These are phyloP conservation scores for Zalophus californianus DNA, from an alignment of 2,797 vertebrate species.

Conservation along the genomic window DNA sequence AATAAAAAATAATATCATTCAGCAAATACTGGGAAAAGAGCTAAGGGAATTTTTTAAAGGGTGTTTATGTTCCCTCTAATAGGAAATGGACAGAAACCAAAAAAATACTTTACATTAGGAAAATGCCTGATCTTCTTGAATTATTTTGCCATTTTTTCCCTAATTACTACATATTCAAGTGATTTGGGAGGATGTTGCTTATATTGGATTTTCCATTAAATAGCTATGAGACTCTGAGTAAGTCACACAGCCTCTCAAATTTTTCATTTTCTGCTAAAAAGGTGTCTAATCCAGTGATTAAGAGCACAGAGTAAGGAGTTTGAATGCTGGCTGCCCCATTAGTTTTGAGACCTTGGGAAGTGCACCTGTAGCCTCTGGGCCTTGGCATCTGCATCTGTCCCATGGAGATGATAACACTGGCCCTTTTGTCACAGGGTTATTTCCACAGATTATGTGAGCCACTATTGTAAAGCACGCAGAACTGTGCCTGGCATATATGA, in stretches of 20 bases:
- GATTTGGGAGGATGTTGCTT: background rate
- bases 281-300: rapidly evolving
- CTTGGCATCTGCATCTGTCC: background rate
- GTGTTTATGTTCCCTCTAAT: background rate
- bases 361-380: rapidly evolving
- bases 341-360: background rate
- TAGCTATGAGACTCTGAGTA: background rate
- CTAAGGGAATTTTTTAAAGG: background rate
- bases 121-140: background rate
- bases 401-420: background rate
- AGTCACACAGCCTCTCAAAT: background rate
- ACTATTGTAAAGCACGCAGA: background rate
- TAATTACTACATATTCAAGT: background rate
- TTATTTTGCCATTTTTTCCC: background rate
- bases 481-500: background rate
- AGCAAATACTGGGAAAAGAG: background rate
- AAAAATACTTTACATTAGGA: background rate
- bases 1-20: background rate
- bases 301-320: background rate
- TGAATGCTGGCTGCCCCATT: background rate
- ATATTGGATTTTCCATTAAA: background rate
- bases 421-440: rapidly evolving
- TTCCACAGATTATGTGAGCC: background rate
- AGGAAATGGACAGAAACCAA: background rate
- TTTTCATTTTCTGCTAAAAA: background rate